Percentiles rank a stretch among this genome's conserved stretches.
Evolutionary conservation across 2,797 vertebrate species (phyloP).

Genomic region (Corythornis leucogaster): DNA sequence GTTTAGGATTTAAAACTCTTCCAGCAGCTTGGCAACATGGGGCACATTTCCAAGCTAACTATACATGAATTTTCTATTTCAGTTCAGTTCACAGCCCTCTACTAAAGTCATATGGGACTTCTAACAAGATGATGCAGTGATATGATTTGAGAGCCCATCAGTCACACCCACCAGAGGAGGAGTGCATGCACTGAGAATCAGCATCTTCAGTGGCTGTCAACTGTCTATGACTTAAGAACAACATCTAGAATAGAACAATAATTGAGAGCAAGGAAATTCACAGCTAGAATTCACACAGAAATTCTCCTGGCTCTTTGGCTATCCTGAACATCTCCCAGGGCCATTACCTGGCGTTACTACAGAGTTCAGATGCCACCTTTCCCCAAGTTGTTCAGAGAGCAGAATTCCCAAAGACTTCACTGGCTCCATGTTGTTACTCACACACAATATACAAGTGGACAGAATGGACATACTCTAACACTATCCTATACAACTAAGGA

Average conservation of each 20-base stretch:
- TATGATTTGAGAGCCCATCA: not conserved
- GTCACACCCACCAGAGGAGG: not conserved
- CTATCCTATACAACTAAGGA: not conserved
- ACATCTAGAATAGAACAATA: not conserved
- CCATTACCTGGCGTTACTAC: not conserved
- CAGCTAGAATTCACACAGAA: not conserved
- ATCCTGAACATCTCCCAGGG: not conserved
- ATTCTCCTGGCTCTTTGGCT: not conserved
- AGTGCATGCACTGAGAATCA: too few species aligned
- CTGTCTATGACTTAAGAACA: not conserved
- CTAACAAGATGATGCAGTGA: not conserved
- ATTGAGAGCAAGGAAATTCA: not conserved
- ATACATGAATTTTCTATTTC: not conserved
- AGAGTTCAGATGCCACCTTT: not conserved
- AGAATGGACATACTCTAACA: not conserved
- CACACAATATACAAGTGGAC: rapidly evolving
- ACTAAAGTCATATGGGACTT: not conserved
- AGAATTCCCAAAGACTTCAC: not conserved
- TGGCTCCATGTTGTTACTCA: not conserved
- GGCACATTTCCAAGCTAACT: not conserved
- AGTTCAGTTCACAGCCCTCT: not conserved
- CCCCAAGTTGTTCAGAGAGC: not conserved
- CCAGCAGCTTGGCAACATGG: not conserved
- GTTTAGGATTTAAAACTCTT: constrained; percentile 34
- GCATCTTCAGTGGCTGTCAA: not conserved